Evolutionary conservation across 2,113 vertebrate genomes (phyloP), one percentile per base, ranked within the genome.

Genomic region (Phalacrocorax pelagicus): DNA sequence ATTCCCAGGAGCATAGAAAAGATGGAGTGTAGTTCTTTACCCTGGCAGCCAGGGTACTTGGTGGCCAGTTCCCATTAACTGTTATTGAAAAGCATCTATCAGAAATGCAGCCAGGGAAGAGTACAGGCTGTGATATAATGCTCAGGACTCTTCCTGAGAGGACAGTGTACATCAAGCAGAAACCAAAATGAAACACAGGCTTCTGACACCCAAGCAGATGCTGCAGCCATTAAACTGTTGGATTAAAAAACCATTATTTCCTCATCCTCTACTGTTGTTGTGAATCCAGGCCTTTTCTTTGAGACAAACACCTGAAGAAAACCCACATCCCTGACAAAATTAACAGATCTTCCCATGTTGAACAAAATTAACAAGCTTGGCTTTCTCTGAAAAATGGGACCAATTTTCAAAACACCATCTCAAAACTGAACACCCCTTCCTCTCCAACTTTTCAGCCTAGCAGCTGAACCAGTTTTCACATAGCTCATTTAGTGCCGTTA

Each of bases 71-170:
- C 36, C 84, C 63, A 90, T 62, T 77, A 85, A 81, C 49, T 34
- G 46, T 86, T 92, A 96, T n/a, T 90, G 75, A 86, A 94, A 93
- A 88, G n/a, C 62, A 96, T 88, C 54, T 57, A 90, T 90, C 79
- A 94, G 62, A 90, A 87, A 65, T 0, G 3, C 62, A 88, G 62
- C 18, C 74, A 90, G 62, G 40, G 63, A 61, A 5, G 4, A 38
- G 38, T 18, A 62, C 1, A 1, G 34, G 13, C 57, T 73, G 36
- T 61, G 34, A 82, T 29, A 57, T 0, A 85, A 63, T 3, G 36
- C 75, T 69, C 51, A 61, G 24, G 40, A 36, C 30, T 36, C 67
- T 12, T 65, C 36, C 70, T 38, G 5, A 90, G 72, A 62, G 26
- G 18, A 71, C 29, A 73, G 12, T 8, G 3, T n/a, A n/a, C 1